These are phyloP conservation scores for Terebella lapidaria DNA, from an alignment of 2,888 invertebrate genomes.

Conservation along the genomic window DNA sequence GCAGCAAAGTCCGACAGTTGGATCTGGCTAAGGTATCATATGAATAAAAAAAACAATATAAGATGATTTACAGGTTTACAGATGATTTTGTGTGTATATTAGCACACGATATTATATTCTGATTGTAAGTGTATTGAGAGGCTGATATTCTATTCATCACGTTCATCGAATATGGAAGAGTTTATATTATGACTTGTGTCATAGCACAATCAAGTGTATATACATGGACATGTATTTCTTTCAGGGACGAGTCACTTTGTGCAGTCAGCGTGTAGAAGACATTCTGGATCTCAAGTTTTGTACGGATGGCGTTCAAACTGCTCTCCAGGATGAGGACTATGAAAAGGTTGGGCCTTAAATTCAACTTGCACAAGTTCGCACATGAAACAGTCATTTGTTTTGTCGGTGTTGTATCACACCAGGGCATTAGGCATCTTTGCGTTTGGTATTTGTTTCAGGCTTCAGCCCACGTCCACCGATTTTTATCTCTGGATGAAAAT, in stretches of 20 bases:
- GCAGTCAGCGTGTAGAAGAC: conserved; percentile 90
- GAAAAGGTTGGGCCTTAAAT: conserved; percentile 59
- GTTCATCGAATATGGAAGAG: too few relatives aligned
- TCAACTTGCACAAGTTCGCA: too few relatives aligned
- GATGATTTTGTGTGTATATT: background rate
- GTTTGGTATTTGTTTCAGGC: conserved; percentile 57
- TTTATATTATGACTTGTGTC: too few relatives aligned
- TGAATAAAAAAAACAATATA: background rate
- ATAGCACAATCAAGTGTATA: too few relatives aligned
- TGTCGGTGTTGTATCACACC: background rate
- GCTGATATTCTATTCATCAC: too few relatives aligned
- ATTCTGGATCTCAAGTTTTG: conserved; percentile 90
- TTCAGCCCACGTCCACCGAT: conserved; percentile 90
- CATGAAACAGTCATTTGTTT: background rate
- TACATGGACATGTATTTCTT: too few relatives aligned
- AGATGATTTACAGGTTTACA: background rate
- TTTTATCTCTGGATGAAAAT: conserved; percentile 85
- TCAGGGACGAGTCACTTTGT: conserved; percentile 85
- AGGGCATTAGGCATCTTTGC: too few relatives aligned
- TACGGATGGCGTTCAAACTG: conserved; percentile 93
- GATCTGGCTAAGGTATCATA: conserved; percentile 77
- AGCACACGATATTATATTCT: background rate
- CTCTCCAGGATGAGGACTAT: conserved; percentile 89
- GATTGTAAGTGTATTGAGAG: background rate
- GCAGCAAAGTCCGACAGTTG: conserved; percentile 87